These are phyloP conservation scores for Theonella swinhoei DNA, from an alignment of 37 sponge, comb jelly and placozoan genomes.

Conservation along the genomic window DNA sequence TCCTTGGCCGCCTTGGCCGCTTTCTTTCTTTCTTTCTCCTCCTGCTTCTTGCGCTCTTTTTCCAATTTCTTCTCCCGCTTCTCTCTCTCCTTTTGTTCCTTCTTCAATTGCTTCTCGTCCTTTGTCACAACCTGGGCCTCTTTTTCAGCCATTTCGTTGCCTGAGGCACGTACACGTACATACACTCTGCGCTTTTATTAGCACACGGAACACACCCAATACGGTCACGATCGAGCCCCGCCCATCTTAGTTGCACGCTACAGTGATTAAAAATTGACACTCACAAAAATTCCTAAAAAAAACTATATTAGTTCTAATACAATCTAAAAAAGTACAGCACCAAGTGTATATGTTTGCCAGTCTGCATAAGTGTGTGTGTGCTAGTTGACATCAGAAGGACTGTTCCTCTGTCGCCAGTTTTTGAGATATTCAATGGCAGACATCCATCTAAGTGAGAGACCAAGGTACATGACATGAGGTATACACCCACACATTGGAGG, in stretches of 20 bases:
- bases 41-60: background rate
- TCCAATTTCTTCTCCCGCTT: background rate
- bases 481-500: no score
- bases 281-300: background rate
- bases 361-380: background rate
- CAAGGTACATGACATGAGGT: background rate
- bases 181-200: background rate
- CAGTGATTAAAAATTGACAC: background rate
- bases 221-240: no score
- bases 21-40: background rate
- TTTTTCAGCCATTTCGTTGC: slow-evolving; percentile 61
- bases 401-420: slow-evolving; percentile 12
- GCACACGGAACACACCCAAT: no score
- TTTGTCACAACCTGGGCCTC: background rate
- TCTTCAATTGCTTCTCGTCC: background rate
- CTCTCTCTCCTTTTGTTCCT: background rate
- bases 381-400: background rate
- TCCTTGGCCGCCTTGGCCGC: background rate
- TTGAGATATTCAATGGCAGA: slow-evolving; percentile 43
- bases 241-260: no score
- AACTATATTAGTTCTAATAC: background rate
- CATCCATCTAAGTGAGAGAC: slow-evolving; percentile 53
- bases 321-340: background rate
- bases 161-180: background rate
- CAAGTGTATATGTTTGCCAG: background rate